Evolutionary conservation across 37 sponge, comb jelly and placozoan genomes (phyloP).

Genomic region (Crambe crambe): DNA sequence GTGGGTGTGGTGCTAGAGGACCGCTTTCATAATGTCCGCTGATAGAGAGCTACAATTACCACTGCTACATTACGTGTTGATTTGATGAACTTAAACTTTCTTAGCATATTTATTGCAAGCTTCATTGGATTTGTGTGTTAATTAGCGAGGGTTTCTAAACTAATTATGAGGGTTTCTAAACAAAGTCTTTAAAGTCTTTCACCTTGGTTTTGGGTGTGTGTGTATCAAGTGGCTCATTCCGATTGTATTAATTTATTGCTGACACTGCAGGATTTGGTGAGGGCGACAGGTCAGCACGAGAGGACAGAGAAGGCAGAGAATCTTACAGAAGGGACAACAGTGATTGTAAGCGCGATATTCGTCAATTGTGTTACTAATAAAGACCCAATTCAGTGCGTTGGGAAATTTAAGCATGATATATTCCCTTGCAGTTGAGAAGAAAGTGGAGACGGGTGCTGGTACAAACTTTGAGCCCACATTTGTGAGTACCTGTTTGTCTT

Average conservation of each 20-base stretch:
- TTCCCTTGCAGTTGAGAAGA: conserved; percentile 30
- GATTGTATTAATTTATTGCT: too few species aligned
- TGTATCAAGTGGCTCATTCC: too few species aligned
- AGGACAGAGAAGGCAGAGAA: conserved; percentile 74
- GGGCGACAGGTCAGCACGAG: conserved; percentile 47
- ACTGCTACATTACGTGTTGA: conserved; percentile 34
- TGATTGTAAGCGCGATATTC: neutral
- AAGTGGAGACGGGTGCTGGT: conserved; percentile 49
- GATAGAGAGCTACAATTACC: conserved; percentile 41
- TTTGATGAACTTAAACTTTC: too few species aligned
- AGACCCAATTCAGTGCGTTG: neutral
- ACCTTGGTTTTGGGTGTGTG: neutral
- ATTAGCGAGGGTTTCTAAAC: too few species aligned
- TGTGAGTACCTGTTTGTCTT: conserved; percentile 40
- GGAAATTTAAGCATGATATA: neutral
- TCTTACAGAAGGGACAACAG: conserved; percentile 43
- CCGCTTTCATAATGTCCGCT: conserved; percentile 69
- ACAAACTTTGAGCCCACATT: conserved; percentile 60
- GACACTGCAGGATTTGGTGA: conserved; percentile 26
- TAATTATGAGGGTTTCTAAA: too few species aligned
- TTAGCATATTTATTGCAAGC: too few species aligned
- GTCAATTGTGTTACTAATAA: neutral
- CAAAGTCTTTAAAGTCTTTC: too few species aligned
- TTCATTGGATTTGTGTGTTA: too few species aligned
- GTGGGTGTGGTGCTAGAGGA: conserved; percentile 45